Evolutionary conservation across 92 coral and sea anemone species (phyloP), one percentile per base, ranked within the genome.

Genomic region (Siderastrea siderea): DNA sequence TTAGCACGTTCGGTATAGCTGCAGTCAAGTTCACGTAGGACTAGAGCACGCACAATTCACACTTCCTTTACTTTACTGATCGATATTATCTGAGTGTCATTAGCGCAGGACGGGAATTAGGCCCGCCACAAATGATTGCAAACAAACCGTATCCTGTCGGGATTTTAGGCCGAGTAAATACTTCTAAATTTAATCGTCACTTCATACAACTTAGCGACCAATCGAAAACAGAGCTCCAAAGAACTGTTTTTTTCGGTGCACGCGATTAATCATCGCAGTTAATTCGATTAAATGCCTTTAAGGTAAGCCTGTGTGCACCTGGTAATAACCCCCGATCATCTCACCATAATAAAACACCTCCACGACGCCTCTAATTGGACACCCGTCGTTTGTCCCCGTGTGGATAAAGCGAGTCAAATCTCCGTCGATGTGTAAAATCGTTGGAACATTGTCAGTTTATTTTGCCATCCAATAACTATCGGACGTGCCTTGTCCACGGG

Each of bases 211-310:
- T 62, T 83, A 81, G 87, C 71, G 44, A 62, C 71, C 61, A 74
- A 62, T 62, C 13, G 80, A 60, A 47, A 73, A 15, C 62, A 64
- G 62, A 69, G 14, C 67, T 54, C 5, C 7, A 71, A 61, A 88
- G 26, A 43, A 63, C 64, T 62, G 68, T 82, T 75, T 83, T 84
- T 87, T 75, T 81, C 77, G 73, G 71, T 49, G 52, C 79, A 74
- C 75, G 74, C 77, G 66, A 91, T 77, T 73, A 82, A 83, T 84
- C 77, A 82, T 75, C 11, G 62, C 48, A 68, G 68, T 71, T 91
- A 87, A 91, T 91, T 82, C 85, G 86, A 87, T 91, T 91, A 87
- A 91, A 87, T 68, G 62, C 74, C 77, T 71, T 85, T 75, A 71
- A 55, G 76, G 71, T 60, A 45, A 38, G 50, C 50, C 74, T 81